phyloP scores from a whole-genome alignment of 2,888 invertebrate genomes.

The Exephanes ischioxanthus region DNA sequence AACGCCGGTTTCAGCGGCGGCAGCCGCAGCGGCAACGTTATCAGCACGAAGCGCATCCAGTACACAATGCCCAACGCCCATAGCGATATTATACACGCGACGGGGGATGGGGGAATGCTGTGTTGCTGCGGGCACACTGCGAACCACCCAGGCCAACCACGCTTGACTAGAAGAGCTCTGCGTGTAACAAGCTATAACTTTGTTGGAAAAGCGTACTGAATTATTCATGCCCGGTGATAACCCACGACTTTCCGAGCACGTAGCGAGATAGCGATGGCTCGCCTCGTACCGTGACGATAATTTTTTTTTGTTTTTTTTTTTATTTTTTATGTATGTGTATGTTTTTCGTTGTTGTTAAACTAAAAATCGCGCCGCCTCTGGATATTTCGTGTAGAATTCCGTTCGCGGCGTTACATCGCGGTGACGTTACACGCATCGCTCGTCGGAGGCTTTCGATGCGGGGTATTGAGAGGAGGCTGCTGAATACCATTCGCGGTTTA shows the following conservation, averaged over 20 bases:
- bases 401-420: not conserved
- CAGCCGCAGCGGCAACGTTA: conserved; percentile 44
- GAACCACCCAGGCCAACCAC: conserved; percentile 14
- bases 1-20: not conserved
- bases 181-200: conserved; percentile 73
- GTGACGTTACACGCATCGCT: too few relatives aligned
- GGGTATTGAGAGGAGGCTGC: too few relatives aligned
- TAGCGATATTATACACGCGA: conserved; percentile 41
- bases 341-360: conserved; percentile 26
- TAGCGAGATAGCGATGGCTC: conserved; percentile 68
- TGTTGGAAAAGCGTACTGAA: conserved; percentile 71
- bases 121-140: conserved; percentile 43
- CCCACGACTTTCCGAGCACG: conserved; percentile 71
- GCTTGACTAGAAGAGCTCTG: conserved; percentile 63
- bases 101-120: conserved; percentile 1
- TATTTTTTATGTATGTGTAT: too few relatives aligned
- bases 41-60: conserved; percentile 60
- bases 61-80: conserved; percentile 30
- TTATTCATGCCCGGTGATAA: conserved; percentile 72
- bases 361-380: conserved; percentile 39
- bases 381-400: conserved; percentile 54
- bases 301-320: conserved; percentile 9
- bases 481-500: too few relatives aligned
- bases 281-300: conserved; percentile 37
- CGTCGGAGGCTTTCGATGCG: too few relatives aligned